phyloP scores from a whole-genome alignment of 2,797 vertebrate genomes.

The Platalea minor region DNA sequence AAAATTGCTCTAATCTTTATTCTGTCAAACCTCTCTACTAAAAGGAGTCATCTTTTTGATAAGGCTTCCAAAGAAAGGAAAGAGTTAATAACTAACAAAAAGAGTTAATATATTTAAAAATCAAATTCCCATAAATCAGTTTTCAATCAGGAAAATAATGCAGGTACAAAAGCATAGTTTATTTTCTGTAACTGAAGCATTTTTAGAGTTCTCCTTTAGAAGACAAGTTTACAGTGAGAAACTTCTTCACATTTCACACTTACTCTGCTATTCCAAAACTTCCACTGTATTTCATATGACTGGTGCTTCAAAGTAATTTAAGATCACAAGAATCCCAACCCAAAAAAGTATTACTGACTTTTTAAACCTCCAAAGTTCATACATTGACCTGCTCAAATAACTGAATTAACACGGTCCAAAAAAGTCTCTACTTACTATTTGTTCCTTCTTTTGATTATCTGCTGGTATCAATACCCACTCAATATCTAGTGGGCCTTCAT shows the following conservation, averaged over 20 bases:
- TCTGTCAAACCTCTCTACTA: background rate
- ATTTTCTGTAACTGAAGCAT: background rate
- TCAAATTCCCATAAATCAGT: background rate
- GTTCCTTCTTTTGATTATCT: conserved; percentile 86
- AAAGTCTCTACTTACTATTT: conserved; percentile 81
- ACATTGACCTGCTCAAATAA: background rate
- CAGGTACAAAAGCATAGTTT: background rate
- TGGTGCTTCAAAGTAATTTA: background rate
- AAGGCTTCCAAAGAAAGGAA: background rate
- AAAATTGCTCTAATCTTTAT: background rate
- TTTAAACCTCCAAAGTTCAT: background rate
- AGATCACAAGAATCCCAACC: background rate
- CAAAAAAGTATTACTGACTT: background rate
- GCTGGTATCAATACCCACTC: conserved; percentile 89
- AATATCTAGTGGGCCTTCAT: conserved; percentile 87
- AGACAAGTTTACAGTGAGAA: background rate
- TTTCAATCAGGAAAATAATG: background rate
- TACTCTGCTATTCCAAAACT: background rate
- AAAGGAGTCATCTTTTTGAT: background rate
- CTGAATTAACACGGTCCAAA: background rate
- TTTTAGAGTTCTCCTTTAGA: background rate
- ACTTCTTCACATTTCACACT: background rate
- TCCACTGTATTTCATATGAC: background rate
- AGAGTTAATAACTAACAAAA: background rate
- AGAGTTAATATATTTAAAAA: background rate